Base-by-base conservation (phyloP, 53 echinoderm and acorn worm genomes). In the Astropecten irregularis region DNA sequence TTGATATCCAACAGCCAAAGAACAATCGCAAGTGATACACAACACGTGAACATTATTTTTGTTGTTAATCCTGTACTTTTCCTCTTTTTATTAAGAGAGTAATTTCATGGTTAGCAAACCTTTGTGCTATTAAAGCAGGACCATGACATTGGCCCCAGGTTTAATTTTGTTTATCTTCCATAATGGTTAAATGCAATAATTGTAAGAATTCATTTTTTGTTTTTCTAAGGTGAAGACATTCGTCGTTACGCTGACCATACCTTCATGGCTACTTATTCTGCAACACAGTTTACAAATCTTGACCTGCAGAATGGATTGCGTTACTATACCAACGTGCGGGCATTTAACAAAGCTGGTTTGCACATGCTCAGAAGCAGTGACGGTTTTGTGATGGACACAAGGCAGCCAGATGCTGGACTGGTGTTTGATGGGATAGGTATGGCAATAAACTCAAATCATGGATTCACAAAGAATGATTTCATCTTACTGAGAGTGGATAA, bases 261-360 rank as follows among this genome's bases (percentile, higher is more conserved):
- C 40, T 44, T 77, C 23, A 9, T 60, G 2, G 30, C 77, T 21
- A 46, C 11, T 42, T 19, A 3, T 0, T 42, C 46, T 2, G 21
- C 25, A 23, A 46, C 61, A 15, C 40, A 16, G 42, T 86, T 86
- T 16, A 42, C 25, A 5, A 50, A 31, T 23, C 62, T 86, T 14
- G 14, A 31, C 19, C 63, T 86, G 0, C 61, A 76, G 40, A 50
- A 25, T 32, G 86, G 86, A 3, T 22, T 15, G 9, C 72, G 76
- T 16, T 86, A 86, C 66, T 86, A 48, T 20, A 59, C 47, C 74
- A 86, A 76, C n/a, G 66, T 86, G 13, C 73, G 86, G 49, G 86
- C 76, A 39, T 26, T 48, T 39, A 86, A 86, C 86, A 57, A 59
- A 60, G 86, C 86, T 37, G 86, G 86, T 63, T 39, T 86, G 30